Evolutionary conservation across 2,888 invertebrate genomes (phyloP).

Genomic region (Troides oblongomaculatus): DNA sequence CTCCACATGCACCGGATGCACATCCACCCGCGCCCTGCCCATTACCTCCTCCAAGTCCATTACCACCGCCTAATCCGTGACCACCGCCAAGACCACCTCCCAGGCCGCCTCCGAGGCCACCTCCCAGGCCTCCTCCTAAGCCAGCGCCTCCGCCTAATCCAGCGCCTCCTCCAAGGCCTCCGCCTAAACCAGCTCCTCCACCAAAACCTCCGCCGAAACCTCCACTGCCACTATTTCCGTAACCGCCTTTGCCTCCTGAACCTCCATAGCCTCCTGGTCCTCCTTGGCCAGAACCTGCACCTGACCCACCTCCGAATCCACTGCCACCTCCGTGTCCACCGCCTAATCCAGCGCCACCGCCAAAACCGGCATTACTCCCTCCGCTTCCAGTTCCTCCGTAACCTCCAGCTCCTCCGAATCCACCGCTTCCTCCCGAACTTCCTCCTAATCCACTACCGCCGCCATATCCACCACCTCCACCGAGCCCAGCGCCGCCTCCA

Average conservation of each 20-base stretch:
- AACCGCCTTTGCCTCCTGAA: constrained; percentile 31
- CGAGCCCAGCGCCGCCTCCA: constrained; percentile 26
- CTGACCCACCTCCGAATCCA: constrained; percentile 41
- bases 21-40: constrained; percentile 29
- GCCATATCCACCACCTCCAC: constrained; percentile 1
- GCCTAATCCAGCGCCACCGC: constrained; percentile 33
- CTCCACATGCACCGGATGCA: constrained; percentile 30
- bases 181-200: constrained; percentile 34
- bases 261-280: constrained; percentile 25
- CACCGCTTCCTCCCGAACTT: constrained; percentile 29
- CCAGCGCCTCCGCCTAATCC: constrained; percentile 32
- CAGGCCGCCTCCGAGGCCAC: constrained; percentile 32
- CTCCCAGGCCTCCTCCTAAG: constrained; percentile 28
- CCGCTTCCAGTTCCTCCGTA: constrained; percentile 40
- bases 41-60: constrained; percentile 34
- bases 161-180: constrained; percentile 35
- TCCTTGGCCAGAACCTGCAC: constrained; percentile 45
- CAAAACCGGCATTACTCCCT: constrained; percentile 37
- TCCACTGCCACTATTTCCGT: constrained; percentile 12
- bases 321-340: constrained; percentile 32
- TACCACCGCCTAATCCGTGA: constrained; percentile 33
- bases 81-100: constrained; percentile 26
- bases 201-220: constrained; percentile 27
- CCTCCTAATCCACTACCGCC: constrained; percentile 21
- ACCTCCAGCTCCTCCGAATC: constrained; percentile 34